A percentile compares a stretch with the other conserved stretches of the same genome.
Evolutionary conservation across 2,888 invertebrate species (phyloP).

Genomic region (Aphidoletes aphidimyza): DNA sequence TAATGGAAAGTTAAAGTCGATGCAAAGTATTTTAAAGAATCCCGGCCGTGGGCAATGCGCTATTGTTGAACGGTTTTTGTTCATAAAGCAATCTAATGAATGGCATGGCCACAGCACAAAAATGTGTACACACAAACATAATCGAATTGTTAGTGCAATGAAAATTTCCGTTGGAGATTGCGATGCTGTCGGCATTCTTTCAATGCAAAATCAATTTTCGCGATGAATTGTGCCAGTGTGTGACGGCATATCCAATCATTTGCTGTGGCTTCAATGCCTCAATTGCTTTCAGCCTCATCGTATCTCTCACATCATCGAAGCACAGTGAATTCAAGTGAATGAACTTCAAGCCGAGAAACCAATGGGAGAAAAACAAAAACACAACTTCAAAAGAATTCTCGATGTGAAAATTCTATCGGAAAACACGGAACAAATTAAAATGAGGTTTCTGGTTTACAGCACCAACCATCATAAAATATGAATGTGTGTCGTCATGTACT

Average conservation of each 20-base stretch:
- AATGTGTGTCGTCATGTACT: not conserved
- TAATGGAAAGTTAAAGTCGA: not conserved
- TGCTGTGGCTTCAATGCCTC: too few species aligned
- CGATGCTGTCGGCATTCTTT: not conserved
- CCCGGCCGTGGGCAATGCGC: constrained; percentile 19
- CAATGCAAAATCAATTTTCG: not conserved
- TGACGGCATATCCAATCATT: too few species aligned
- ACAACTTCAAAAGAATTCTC: constrained; percentile 35
- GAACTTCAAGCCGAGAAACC: not conserved
- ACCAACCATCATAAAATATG: constrained; percentile 1
- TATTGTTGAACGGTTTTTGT: not conserved
- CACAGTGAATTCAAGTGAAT: constrained; percentile 27
- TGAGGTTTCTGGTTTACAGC: not conserved
- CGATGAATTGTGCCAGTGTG: not conserved
- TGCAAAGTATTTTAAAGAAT: not conserved
- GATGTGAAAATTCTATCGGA: not conserved
- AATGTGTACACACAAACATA: not conserved
- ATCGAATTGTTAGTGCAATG: not conserved
- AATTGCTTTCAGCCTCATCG: constrained; percentile 9
- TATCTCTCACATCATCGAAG: not conserved
- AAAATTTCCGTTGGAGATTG: not conserved
- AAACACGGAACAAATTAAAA: not conserved
- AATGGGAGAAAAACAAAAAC: not conserved
- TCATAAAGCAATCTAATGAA: too few species aligned
- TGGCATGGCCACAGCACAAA: too few species aligned